These are phyloP conservation scores for Pangasius larnaudii DNA, from an alignment of 2,797 vertebrate genomes.

Conservation along the genomic window DNA sequence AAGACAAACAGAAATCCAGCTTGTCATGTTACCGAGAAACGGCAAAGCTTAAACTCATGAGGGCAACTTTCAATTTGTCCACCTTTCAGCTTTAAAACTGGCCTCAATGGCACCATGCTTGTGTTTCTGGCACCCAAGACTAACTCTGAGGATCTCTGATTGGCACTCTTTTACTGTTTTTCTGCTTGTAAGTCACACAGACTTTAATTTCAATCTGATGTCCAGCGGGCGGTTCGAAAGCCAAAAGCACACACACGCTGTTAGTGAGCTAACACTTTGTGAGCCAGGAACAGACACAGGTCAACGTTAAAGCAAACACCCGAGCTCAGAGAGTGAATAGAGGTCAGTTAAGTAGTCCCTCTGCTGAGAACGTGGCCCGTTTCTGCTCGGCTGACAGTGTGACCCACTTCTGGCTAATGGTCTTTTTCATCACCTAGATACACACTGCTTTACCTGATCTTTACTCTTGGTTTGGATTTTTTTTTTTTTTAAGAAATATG, in stretches of 20 bases:
- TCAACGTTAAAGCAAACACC: conserved; percentile 35
- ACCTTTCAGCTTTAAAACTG: background rate
- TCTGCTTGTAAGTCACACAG: background rate
- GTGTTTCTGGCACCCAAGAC: background rate
- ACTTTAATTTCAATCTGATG: background rate
- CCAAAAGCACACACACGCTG: background rate
- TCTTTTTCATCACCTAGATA: conserved; percentile 56
- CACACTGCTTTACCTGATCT: conserved; percentile 64
- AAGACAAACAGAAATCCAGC: background rate
- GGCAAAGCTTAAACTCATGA: background rate
- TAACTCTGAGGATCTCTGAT: background rate
- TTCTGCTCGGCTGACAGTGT: conserved; percentile 53
- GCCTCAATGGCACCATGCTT: background rate
- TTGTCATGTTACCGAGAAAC: background rate
- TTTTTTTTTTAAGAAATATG: no score
- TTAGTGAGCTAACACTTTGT: background rate
- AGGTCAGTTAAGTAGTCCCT: conserved; percentile 54
- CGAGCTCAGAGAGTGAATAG: conserved; percentile 16
- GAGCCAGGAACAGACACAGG: background rate
- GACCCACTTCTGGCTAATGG: conserved; percentile 69
- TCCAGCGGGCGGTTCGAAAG: background rate
- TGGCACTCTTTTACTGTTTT: background rate
- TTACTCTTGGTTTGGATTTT: conserved; percentile 50
- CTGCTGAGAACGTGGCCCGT: conserved; percentile 40
- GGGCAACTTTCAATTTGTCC: background rate